Conservation (phyloP, 2,888 invertebrate species). For the Anoncus sp. region DNA sequence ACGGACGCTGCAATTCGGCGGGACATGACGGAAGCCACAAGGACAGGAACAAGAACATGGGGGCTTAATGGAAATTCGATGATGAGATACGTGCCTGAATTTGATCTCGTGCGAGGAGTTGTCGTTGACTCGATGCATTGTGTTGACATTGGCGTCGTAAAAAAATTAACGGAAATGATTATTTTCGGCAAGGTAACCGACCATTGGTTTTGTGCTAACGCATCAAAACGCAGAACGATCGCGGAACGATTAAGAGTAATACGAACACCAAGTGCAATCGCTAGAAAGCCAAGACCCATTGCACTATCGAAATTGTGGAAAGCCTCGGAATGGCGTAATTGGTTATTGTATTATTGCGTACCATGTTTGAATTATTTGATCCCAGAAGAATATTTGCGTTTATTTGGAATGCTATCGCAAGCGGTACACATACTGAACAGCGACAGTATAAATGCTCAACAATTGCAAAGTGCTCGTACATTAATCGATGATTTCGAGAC, state of each 20-base stretch:
- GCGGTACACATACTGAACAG: constrained; percentile 34
- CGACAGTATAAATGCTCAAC: constrained; percentile 23
- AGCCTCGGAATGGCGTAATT: constrained; percentile 46
- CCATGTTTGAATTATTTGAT: constrained; percentile 22
- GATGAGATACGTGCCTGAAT: constrained; percentile 28
- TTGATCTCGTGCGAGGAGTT: constrained; percentile 40
- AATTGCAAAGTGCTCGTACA: constrained; percentile 14
- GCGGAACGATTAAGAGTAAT: constrained; percentile 17
- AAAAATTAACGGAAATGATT: constrained; percentile 33
- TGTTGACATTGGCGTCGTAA: constrained; percentile 46
- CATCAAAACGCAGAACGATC: background rate
- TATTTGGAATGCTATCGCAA: constrained; percentile 38
- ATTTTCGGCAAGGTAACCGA: background rate
- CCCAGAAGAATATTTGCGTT: constrained; percentile 24
- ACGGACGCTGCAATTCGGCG: constrained; percentile 16
- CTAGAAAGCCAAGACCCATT: constrained; percentile 30
- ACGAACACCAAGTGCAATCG: constrained; percentile 31
- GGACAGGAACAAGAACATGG: background rate
- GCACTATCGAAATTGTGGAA: constrained; percentile 21
- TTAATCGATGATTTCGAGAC: constrained; percentile 18
- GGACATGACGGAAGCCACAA: constrained; percentile 18
- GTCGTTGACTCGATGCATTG: constrained; percentile 51
- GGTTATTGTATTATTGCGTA: constrained; percentile 34
- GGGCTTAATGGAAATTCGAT: constrained; percentile 26
- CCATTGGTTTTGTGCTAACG: background rate